Conservation (phyloP, 2,113 vertebrate genomes). For the Protomyctophum bolini region DNA sequence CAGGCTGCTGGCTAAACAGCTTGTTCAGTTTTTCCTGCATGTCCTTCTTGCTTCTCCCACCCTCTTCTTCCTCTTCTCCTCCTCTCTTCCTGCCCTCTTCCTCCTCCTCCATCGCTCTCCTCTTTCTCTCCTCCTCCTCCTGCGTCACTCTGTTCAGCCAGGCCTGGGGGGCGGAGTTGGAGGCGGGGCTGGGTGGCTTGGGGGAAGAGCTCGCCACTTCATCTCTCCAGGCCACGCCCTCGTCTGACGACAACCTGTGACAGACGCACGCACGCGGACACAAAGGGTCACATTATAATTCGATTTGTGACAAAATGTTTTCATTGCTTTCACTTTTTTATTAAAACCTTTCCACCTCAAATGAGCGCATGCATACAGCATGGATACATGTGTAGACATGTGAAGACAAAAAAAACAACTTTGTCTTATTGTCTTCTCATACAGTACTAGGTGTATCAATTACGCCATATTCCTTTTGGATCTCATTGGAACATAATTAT, state of each 20-base stretch:
- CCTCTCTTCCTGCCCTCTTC: slow-evolving; percentile 64
- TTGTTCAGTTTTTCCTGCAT: slow-evolving; percentile 87
- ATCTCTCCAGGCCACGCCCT: slow-evolving; percentile 67
- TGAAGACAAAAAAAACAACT: too few species aligned
- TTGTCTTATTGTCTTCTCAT: too few species aligned
- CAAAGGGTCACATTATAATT: neutral
- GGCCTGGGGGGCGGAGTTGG: slow-evolving; percentile 62
- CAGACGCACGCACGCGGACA: neutral
- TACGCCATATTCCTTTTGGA: too few species aligned
- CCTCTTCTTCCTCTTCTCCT: slow-evolving; percentile 62
- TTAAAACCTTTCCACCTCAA: too few species aligned
- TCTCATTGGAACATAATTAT: too few species aligned
- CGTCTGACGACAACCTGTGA: slow-evolving; percentile 66
- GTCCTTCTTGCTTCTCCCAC: slow-evolving; percentile 77
- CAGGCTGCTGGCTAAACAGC: slow-evolving; percentile 86
- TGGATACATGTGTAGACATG: too few species aligned
- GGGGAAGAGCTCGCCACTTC: slow-evolving; percentile 45
- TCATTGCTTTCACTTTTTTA: too few species aligned
- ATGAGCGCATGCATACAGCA: too few species aligned
- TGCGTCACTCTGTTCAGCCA: slow-evolving; percentile 83
- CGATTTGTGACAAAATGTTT: too few species aligned
- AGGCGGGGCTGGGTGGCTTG: slow-evolving; percentile 43
- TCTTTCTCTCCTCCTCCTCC: slow-evolving; percentile 82
- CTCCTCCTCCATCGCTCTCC: slow-evolving; percentile 81
- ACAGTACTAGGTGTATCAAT: too few species aligned